Base-by-base conservation (phyloP, 2,113 vertebrate genomes). In the Crypturellus undulatus region DNA sequence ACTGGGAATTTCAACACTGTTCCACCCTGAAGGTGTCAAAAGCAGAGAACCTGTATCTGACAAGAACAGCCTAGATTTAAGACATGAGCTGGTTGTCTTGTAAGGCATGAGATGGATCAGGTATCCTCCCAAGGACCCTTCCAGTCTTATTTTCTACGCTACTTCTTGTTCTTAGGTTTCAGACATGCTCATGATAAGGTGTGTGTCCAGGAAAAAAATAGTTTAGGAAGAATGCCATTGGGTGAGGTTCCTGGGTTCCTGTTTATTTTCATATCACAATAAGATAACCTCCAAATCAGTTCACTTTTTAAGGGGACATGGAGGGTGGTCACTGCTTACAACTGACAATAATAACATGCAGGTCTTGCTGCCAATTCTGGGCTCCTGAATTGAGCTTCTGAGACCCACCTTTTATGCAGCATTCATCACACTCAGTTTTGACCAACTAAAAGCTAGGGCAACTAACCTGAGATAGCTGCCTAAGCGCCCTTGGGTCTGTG, bases 41-140 rank as follows among this genome's bases (percentile, higher is more conserved):
- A 87, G n/a, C 12, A 80, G 64, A 78, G 60, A 86, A 49, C 8
- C 13, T 25, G 22, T 24, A 11, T 54, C 62, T 24, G 5, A 72
- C 21, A 79, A 69, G 4, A 5, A 12, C 0, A 1, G 14, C 15
- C 20, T 24, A 6, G 3, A 2, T 59, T 30, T 80, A 83, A 70
- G 45, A 62, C 25, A 79, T 17, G 8, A 49, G 9, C 19, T 2
- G 12, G 38, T 52, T 9, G 24, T 89, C 83, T 63, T 68, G 26
- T 64, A 14, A 92, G 91, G 12, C 10, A 75, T 71, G 12, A 79
- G 10, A 25, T 38, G 1, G 26, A 52, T 32, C 64, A 58, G 9
- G 36, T 59, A 30, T 3, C 34, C 11, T 68, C 38, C 64, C 20
- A 79, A 38, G 21, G 36, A 32, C 9, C 6, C 10, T 84, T 32